Conservation (phyloP, 1,140 invertebrate species). For the Penaeus indicus region DNA sequence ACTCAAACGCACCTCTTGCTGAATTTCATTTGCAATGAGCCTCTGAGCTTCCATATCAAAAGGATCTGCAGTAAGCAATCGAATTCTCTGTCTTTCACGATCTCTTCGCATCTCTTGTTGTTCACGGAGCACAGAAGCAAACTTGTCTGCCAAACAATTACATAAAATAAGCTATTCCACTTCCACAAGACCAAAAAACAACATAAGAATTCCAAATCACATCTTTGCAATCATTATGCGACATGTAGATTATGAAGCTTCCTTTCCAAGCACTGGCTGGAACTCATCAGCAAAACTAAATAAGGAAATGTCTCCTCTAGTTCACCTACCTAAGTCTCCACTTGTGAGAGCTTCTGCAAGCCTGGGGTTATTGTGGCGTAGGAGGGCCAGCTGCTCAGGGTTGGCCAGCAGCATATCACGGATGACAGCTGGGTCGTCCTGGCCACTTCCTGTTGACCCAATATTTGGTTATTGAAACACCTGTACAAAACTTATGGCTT, state of each 20-base stretch:
- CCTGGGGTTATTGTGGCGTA: constrained; percentile 94
- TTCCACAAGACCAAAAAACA: not conserved
- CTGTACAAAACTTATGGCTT: not conserved
- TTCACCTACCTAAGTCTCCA: constrained; percentile 79
- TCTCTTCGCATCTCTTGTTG: constrained; percentile 84
- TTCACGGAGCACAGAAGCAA: constrained; percentile 84
- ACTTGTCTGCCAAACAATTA: constrained; percentile 77
- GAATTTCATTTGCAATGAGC: constrained; percentile 95
- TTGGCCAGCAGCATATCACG: constrained; percentile 91
- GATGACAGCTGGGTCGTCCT: constrained; percentile 90
- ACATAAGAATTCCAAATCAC: not conserved
- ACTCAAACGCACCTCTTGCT: constrained; percentile 68
- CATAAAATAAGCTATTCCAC: not conserved
- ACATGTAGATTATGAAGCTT: not conserved
- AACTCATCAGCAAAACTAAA: not conserved
- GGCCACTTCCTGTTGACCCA: constrained; percentile 34
- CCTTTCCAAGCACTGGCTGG: constrained; percentile 27
- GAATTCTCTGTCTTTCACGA: constrained; percentile 83
- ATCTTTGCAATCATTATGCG: not conserved
- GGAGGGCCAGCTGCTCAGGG: constrained; percentile 89
- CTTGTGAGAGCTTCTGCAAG: constrained; percentile 90
- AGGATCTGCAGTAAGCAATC: constrained; percentile 93
- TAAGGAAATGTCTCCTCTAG: not conserved
- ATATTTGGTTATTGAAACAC: not conserved
- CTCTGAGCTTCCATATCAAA: constrained; percentile 95